A percentile compares a stretch with the other conserved stretches of the same genome.
Evolutionary conservation across 2,888 invertebrate species (phyloP).

Genomic region (Byasa hedistus): DNA sequence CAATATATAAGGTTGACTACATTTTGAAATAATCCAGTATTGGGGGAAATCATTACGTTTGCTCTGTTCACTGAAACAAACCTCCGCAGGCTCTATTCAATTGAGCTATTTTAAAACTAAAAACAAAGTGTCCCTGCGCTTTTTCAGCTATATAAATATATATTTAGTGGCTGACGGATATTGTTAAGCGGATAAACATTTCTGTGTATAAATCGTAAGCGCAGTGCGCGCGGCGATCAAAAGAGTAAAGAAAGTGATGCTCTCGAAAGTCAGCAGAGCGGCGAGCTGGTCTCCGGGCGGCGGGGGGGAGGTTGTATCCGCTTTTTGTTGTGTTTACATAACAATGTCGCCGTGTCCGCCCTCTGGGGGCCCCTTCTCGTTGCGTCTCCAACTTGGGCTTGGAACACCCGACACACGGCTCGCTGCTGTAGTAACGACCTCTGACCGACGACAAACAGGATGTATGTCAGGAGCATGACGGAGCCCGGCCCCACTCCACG

Average conservation of each 20-base stretch:
- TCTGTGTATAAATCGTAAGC: not conserved
- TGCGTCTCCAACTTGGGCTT: not conserved
- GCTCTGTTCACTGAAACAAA: too few relatives aligned
- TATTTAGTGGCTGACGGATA: not conserved
- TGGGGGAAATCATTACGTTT: too few relatives aligned
- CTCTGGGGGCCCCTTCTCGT: not conserved
- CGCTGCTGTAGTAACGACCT: too few relatives aligned
- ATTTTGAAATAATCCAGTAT: too few relatives aligned
- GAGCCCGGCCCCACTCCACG: too few relatives aligned
- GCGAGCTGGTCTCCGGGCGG: not conserved
- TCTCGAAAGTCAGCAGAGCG: conserved; percentile 4
- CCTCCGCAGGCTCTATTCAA: too few relatives aligned
- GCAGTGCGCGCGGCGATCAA: not conserved
- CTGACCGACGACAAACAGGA: not conserved
- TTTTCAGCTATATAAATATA: too few relatives aligned
- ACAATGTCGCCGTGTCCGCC: not conserved
- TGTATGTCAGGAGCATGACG: not conserved
- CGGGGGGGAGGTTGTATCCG: too few relatives aligned
- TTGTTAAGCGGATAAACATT: not conserved
- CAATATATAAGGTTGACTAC: too few relatives aligned
- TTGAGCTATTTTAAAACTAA: too few relatives aligned
- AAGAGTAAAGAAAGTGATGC: conserved; percentile 12
- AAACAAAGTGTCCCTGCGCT: too few relatives aligned
- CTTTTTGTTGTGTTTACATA: conserved; percentile 9
- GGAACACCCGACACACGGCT: not conserved